Evolutionary conservation across 2,888 invertebrate species (phyloP).

Genomic region (Rhamphomyia laevipes): DNA sequence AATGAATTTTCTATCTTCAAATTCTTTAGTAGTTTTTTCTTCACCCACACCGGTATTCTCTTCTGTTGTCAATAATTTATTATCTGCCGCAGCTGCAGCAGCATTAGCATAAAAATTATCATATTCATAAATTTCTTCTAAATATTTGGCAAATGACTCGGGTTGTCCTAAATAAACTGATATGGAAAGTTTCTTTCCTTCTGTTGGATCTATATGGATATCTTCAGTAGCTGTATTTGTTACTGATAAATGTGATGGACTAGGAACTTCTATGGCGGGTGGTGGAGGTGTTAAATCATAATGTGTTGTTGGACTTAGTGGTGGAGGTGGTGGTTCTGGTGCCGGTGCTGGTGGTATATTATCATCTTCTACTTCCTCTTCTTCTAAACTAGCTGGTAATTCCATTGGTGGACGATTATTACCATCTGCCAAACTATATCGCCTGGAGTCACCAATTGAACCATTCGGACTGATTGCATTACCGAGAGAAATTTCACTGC

Average conservation of each 20-base stretch:
- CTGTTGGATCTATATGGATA: constrained; percentile 53
- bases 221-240: constrained; percentile 45
- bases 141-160: constrained; percentile 59
- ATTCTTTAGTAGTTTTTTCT: constrained; percentile 12
- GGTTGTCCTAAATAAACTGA: constrained; percentile 79
- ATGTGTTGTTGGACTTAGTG: constrained; percentile 33
- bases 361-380: constrained; percentile 36
- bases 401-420: constrained; percentile 38
- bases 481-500: constrained; percentile 49
- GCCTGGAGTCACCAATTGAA: constrained; percentile 42
- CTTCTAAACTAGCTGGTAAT: constrained; percentile 33
- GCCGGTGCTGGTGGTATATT: constrained; percentile 32
- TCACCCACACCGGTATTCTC: background rate
- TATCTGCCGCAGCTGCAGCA: constrained; percentile 20
- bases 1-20: constrained; percentile 40
- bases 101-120: constrained; percentile 50
- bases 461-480: constrained; percentile 37
- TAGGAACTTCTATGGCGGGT: constrained; percentile 31
- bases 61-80: background rate
- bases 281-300: constrained; percentile 37
- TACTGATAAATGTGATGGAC: constrained; percentile 30
- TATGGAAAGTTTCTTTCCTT: constrained; percentile 78
- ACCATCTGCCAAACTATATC: constrained; percentile 48
- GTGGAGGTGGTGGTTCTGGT: constrained; percentile 35
- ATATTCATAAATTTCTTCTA: constrained; percentile 52